phyloP scores from a whole-genome alignment of 2,113 vertebrate genomes.

The Peromyscus californicus region DNA sequence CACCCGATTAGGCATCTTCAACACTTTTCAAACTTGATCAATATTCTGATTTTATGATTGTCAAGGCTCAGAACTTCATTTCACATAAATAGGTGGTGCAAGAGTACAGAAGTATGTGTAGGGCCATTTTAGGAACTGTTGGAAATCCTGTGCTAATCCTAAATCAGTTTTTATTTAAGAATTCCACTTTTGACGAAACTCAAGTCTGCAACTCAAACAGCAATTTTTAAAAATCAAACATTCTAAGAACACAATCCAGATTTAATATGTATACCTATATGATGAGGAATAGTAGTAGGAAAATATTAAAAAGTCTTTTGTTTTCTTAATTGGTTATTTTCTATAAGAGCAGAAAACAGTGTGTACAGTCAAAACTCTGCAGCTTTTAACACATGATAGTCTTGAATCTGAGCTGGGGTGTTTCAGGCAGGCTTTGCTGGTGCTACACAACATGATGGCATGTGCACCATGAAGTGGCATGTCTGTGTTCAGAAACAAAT shows the following conservation, averaged over 20 bases:
- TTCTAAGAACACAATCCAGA: not conserved
- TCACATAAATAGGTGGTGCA: not conserved
- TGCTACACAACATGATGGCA: too few relatives aligned
- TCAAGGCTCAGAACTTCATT: not conserved
- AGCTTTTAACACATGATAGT: not conserved
- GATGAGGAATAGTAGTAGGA: not conserved
- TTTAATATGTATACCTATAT: not conserved
- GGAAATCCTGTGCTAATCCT: not conserved
- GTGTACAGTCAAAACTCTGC: not conserved
- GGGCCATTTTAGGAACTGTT: not conserved
- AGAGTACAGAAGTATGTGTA: not conserved
- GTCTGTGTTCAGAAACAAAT: not conserved
- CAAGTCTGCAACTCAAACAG: not conserved
- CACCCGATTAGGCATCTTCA: not conserved
- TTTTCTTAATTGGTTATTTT: not conserved
- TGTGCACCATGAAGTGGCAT: not conserved
- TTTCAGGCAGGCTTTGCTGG: not conserved
- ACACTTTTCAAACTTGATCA: not conserved
- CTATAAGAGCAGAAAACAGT: not conserved
- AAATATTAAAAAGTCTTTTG: not conserved
- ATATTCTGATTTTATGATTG: not conserved
- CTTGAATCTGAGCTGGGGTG: not conserved
- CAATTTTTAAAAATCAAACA: not conserved
- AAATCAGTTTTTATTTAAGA: not conserved
- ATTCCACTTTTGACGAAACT: not conserved